A percentile compares a stretch with the other conserved stretches of the same genome.
Evolutionary conservation across 2,888 invertebrate genomes (phyloP).

Genomic region (Cephus pulcher): DNA sequence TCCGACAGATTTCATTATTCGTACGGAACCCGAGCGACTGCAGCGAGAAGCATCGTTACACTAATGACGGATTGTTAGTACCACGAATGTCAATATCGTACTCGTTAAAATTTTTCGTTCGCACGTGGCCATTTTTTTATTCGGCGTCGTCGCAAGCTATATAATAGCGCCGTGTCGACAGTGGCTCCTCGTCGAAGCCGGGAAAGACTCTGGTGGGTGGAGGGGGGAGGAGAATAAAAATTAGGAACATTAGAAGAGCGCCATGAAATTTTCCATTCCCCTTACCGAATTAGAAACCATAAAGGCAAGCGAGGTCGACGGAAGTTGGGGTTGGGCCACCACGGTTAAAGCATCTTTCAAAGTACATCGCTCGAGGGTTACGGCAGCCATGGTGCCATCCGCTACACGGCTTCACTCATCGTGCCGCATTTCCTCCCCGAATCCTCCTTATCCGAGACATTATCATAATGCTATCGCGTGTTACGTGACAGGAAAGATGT

Average conservation of each 20-base stretch:
- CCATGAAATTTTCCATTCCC: neutral
- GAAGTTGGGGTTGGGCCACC: neutral
- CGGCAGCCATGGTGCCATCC: conserved; percentile 13
- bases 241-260: neutral
- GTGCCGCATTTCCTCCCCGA: conserved; percentile 52
- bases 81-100: neutral
- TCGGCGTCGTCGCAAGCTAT: neutral
- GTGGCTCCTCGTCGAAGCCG: neutral
- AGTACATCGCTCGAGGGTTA: neutral
- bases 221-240: neutral
- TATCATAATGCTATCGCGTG: conserved; percentile 61
- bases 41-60: neutral
- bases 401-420: conserved; percentile 50
- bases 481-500: conserved; percentile 62
- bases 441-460: conserved; percentile 59
- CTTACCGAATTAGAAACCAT: neutral
- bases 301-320: neutral
- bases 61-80: neutral
- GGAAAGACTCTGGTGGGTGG: neutral
- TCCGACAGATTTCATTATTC: neutral
- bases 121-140: neutral
- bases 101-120: neutral
- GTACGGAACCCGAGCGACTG: neutral
- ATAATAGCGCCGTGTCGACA: neutral
- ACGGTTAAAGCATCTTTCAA: conserved; percentile 1